These are phyloP conservation scores for Sebastes matsubarae DNA, from an alignment of 2,797 vertebrate genomes.

Conservation along the genomic window DNA sequence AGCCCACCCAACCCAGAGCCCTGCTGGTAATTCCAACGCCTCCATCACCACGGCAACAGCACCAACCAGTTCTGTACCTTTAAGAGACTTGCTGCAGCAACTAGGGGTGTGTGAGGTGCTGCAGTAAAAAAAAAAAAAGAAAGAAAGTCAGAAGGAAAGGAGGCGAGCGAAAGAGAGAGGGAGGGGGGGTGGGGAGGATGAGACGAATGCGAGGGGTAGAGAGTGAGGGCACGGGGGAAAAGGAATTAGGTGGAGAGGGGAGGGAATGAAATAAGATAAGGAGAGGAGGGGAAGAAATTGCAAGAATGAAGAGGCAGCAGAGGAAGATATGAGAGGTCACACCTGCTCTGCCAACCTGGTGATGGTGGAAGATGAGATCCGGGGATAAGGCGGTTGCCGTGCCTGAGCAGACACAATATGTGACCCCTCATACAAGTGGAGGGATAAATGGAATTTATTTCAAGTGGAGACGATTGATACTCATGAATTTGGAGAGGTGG, in stretches of 20 bases:
- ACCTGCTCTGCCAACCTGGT: slow-evolving; percentile 56
- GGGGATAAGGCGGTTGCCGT: slow-evolving; percentile 37
- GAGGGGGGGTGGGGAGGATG: slow-evolving; percentile 29
- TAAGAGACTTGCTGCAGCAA: slow-evolving; percentile 81
- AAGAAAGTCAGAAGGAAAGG: slow-evolving; percentile 42
- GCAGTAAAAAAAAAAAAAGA: slow-evolving; percentile 57
- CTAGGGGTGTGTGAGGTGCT: slow-evolving; percentile 75
- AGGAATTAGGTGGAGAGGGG: slow-evolving; percentile 41
- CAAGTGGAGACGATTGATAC: slow-evolving; percentile 7
- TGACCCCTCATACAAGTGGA: slow-evolving; percentile 26
- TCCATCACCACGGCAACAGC: slow-evolving; percentile 71
- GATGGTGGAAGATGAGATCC: slow-evolving; percentile 56
- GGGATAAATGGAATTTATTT: slow-evolving; percentile 26
- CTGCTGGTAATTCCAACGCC: slow-evolving; percentile 56
- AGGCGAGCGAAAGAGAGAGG: slow-evolving; percentile 30
- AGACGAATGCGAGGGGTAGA: slow-evolving; percentile 52
- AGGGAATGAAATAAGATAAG: slow-evolving; percentile 61
- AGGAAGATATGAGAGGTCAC: slow-evolving; percentile 63
- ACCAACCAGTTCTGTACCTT: slow-evolving; percentile 75
- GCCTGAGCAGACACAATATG: slow-evolving; percentile 28
- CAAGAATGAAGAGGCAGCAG: slow-evolving; percentile 51
- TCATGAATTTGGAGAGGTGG: background rate
- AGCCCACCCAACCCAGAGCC: slow-evolving; percentile 39
- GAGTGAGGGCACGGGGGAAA: slow-evolving; percentile 42
- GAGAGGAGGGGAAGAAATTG: slow-evolving; percentile 57